Evolutionary conservation across 2,113 vertebrate species (phyloP), one percentile per base, ranked within the genome.

Genomic region (Hemiprocne comata): DNA sequence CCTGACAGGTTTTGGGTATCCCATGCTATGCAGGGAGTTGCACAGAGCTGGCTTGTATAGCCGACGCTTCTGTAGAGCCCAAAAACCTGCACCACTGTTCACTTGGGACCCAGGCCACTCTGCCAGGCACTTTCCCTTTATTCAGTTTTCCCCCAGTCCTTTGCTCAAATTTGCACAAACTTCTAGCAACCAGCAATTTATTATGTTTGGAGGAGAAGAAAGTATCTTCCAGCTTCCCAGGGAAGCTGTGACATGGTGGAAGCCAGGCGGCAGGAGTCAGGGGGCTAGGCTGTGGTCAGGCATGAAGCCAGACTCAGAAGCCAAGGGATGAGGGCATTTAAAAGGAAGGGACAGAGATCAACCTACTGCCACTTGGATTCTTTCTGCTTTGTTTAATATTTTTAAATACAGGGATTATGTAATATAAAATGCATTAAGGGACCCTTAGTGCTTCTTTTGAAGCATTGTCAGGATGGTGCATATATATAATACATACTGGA

Each of bases 41-140:
- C 31, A 55, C 38, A 15, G 26, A 64, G 17, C 5, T 46, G 24
- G 5, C 24, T 26, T 29, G 13, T 36, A 65, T 38, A 48, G 28
- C 11, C 4, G 11, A 7, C 1, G 0, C 13, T 69, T 58, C 55
- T 19, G 25, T 18, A 11, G 44, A 54, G 16, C 26, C 50, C 7
- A 0, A 51, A 65, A 34, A 8, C 14, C 11, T 38, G 23, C 34
- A 62, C 9, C 16, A 13, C 26, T 33, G 21, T 69, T 55, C 15
- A 8, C 25, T 10, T 70, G 55, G 42, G 34, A 77, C 34, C 10
- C n/a, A 75, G 23, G 26, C 16, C n/a, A 13, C 19, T 48, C 36
- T 64, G 51, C 8, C 50, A 72, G 8, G 9, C 17, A 20, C 36
- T 58, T 75, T 31, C 24, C 20, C 17, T 75, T 71, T 73, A 19